Percentiles rank a stretch among this genome's conserved stretches.
These are phyloP conservation scores for Balearica regulorum DNA, from an alignment of 2,797 vertebrate genomes.

Conservation along the genomic window DNA sequence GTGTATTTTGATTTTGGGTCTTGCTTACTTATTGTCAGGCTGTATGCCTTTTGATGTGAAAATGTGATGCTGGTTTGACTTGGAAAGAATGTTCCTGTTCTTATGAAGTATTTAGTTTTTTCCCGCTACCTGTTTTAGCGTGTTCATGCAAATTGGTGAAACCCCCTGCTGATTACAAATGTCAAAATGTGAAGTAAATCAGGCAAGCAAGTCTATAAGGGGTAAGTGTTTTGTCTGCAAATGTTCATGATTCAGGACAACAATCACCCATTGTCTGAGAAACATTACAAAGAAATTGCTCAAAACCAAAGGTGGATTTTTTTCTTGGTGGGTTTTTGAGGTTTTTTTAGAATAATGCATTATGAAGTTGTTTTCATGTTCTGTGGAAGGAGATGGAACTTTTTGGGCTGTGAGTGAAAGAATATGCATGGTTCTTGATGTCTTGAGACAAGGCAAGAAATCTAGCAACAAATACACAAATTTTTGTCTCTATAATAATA, in stretches of 20 bases:
- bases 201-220: neutral
- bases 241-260: neutral
- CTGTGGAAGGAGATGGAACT: neutral
- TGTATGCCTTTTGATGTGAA: neutral
- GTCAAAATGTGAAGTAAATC: neutral
- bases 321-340: no score
- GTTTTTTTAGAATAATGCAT: neutral
- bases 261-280: neutral
- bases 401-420: neutral
- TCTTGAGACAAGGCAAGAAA: neutral
- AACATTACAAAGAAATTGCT: neutral
- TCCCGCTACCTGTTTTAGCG: conserved; percentile 21
- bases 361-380: neutral
- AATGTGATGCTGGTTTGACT: neutral
- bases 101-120: neutral
- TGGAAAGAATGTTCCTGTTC: conserved; percentile 19
- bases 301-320: neutral
- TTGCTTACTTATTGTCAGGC: neutral
- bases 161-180: conserved; percentile 4
- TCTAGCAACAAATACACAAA: neutral
- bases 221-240: neutral
- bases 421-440: neutral
- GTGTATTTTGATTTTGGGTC: neutral
- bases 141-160: conserved; percentile 55
- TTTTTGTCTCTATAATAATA: neutral